Percentiles rank a stretch among this genome's conserved stretches.
phyloP scores from a whole-genome alignment of 2,888 invertebrate genomes.

The Tipula helvola region DNA sequence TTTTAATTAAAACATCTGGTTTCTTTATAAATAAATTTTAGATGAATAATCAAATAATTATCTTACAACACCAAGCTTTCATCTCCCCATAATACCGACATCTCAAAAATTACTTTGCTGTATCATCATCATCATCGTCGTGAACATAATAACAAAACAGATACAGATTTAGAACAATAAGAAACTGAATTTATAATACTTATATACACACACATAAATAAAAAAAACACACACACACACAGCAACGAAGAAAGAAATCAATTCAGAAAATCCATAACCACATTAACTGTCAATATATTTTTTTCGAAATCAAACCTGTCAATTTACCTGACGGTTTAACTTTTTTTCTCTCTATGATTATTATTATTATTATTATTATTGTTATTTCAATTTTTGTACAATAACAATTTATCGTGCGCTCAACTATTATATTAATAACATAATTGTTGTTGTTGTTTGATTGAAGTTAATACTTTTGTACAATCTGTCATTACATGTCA shows the following conservation, averaged over 20 bases:
- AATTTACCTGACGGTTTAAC: neutral
- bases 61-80: neutral
- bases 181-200: neutral
- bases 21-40: neutral
- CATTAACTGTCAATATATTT: neutral
- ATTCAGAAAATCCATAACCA: neutral
- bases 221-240: neutral
- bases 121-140: neutral
- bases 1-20: neutral
- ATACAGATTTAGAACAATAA: neutral
- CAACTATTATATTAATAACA: neutral
- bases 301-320: neutral
- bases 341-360: neutral
- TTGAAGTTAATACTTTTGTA: slow-evolving; percentile 6
- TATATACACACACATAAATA: neutral
- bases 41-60: neutral
- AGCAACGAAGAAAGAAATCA: neutral
- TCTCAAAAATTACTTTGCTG: neutral
- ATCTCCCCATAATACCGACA: neutral
- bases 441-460: neutral
- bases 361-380: neutral
- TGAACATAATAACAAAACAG: neutral
- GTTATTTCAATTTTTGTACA: neutral
- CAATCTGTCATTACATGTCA: slow-evolving; percentile 4
- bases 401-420: neutral